Evolutionary conservation across 2,797 vertebrate species (phyloP).

Genomic region (Spea hammondii): DNA sequence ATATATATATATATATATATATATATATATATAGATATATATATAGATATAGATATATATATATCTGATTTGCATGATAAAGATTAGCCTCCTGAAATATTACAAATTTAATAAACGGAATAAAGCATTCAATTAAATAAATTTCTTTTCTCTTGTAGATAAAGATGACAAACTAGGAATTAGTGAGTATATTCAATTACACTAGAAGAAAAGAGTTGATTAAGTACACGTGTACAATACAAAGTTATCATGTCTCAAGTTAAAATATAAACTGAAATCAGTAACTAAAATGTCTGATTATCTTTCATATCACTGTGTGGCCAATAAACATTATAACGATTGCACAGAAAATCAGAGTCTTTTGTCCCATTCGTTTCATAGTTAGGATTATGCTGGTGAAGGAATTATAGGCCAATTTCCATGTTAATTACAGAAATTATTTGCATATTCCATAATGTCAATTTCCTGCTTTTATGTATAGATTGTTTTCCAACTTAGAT

Average conservation of each 20-base stretch:
- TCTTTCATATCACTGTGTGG: slow-evolving; percentile 49
- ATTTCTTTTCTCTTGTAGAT: slow-evolving; percentile 60
- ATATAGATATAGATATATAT: background rate
- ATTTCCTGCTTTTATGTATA: slow-evolving; percentile 16
- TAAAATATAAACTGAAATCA: slow-evolving; percentile 66
- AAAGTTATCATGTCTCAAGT: slow-evolving; percentile 79
- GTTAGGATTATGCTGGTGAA: slow-evolving; percentile 31
- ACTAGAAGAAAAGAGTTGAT: slow-evolving; percentile 84
- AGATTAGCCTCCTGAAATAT: slow-evolving; percentile 55
- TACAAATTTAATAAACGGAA: slow-evolving; percentile 66
- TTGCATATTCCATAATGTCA: slow-evolving; percentile 23
- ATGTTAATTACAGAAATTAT: slow-evolving; percentile 39
- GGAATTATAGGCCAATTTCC: slow-evolving; percentile 40
- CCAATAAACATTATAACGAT: slow-evolving; percentile 43
- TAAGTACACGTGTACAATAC: slow-evolving; percentile 80
- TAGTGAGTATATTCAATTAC: slow-evolving; percentile 82
- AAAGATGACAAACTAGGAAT: slow-evolving; percentile 68
- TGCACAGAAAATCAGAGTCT: slow-evolving; percentile 45
- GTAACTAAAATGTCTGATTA: slow-evolving; percentile 60
- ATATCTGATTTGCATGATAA: slow-evolving; percentile 39
- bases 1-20: too few relatives aligned
- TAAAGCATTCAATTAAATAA: slow-evolving; percentile 57
- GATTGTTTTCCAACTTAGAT: slow-evolving; percentile 16
- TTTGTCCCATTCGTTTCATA: slow-evolving; percentile 40
- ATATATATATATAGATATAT: background rate